These are phyloP conservation scores for Bombus sibiricus DNA, from an alignment of 1,140 invertebrate species.

Conservation along the genomic window DNA sequence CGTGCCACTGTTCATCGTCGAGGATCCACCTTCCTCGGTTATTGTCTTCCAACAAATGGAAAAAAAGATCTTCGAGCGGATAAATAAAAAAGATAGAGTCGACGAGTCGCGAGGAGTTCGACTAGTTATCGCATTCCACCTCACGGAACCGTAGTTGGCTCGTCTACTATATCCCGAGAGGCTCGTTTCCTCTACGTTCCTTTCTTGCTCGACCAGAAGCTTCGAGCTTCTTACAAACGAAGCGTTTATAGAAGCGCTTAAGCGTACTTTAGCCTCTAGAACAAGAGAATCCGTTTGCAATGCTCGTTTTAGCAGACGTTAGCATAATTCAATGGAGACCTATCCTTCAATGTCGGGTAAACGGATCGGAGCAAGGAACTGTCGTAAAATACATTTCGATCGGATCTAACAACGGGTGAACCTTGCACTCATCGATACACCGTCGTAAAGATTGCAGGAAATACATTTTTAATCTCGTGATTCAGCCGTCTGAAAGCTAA, in stretches of 20 bases:
- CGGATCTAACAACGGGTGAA: conserved; percentile 9
- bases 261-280: conserved; percentile 7
- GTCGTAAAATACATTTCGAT: conserved; percentile 34
- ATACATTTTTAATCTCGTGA: background rate
- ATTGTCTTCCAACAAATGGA: conserved; percentile 30
- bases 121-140: conserved; percentile 53
- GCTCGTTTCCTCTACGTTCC: conserved; percentile 31
- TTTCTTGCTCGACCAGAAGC: conserved; percentile 31
- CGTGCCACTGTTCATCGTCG: background rate
- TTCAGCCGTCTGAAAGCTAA: background rate
- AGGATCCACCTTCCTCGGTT: background rate
- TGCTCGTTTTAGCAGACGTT: conserved; percentile 4
- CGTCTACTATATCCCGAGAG: conserved; percentile 19
- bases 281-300: conserved; percentile 18
- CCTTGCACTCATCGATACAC: conserved; percentile 9
- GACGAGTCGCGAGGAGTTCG: background rate
- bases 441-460: background rate
- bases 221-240: conserved; percentile 36
- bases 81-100: conserved; percentile 17
- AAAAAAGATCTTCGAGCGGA: conserved; percentile 14
- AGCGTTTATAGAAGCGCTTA: conserved; percentile 1
- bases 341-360: conserved; percentile 39
- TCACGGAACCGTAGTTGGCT: conserved; percentile 33
- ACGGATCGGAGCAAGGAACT: conserved; percentile 24
- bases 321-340: conserved; percentile 30